A percentile compares a stretch with the other conserved stretches of the same genome.
Conservation (phyloP, 2,113 vertebrate species). For the Chiloscyllium plagiosum region DNA sequence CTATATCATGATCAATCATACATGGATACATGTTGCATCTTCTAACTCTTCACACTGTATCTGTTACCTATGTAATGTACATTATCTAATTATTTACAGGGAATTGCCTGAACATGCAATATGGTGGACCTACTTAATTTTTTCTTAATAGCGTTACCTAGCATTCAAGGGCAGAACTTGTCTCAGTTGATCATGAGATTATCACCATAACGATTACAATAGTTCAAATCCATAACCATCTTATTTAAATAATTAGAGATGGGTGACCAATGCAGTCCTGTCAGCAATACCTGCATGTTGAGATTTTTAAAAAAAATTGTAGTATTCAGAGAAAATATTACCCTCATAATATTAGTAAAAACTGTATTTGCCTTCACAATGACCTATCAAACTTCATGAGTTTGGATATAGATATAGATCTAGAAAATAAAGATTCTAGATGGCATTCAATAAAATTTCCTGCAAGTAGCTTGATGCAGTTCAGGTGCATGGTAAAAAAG, state of each 20-base stretch:
- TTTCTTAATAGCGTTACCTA: not conserved
- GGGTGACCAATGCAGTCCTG: no score
- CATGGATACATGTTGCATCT: not conserved
- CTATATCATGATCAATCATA: not conserved
- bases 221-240: no score
- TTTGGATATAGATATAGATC: not conserved
- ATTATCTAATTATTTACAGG: not conserved
- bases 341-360: no score
- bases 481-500: not conserved
- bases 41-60: not conserved
- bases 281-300: no score
- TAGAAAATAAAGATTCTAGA: not conserved
- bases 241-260: no score
- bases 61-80: not conserved
- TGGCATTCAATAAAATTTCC: not conserved
- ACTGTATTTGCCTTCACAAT: no score
- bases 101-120: not conserved
- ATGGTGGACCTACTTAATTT: not conserved
- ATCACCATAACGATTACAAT: no score
- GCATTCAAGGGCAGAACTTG: not conserved
- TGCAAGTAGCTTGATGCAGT: not conserved
- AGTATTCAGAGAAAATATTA: no score
- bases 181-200: not conserved
- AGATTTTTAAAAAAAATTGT: no score
- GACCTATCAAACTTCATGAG: no score